Evolutionary conservation across 2,888 invertebrate genomes (phyloP), one percentile per base, ranked within the genome.

Genomic region (Drosophila cognata): DNA sequence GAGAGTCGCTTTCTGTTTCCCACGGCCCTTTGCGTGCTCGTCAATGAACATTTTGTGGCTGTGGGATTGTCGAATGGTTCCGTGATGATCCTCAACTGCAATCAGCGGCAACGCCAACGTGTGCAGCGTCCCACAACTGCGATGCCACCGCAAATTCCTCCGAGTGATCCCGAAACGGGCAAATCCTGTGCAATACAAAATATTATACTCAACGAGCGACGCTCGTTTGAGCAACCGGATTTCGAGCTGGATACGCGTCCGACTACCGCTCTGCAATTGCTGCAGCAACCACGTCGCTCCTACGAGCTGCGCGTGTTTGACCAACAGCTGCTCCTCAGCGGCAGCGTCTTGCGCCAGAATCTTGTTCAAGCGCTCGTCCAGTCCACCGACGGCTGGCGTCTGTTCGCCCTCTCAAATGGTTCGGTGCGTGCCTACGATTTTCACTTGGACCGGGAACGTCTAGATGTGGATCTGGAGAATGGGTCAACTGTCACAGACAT

Each of bases 171-270:
- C 0, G 87, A 91, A 21, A 89, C 86, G 6, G 92, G 92, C 25
- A 93, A 93, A 82, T 93, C 93, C 0, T 93, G 93, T 77, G 92
- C 93, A 50, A 93, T 93, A 71, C 93, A 93, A 74, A 93, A 93
- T 67, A 92, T 93, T 11, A 91, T 93, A 55, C 88, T 91, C 13
- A 92, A 91, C 61, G 93, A 93, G 59, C 84, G 93, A 16, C 87
- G 84, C 35, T 79, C 88, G 2, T 81, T 83, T 28, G 84, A 86
- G 13, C 71, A 75, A 7, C 66, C 63, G 46, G 51, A 73, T 31
- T 16, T 63, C 53, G 68, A 57, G 35, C 53, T 56, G 21, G 87
- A 88, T 5, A 56, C 64, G 25, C 84, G 92, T 1, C 92, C 92
- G 4, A 79, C 81, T 4, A 92, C 92, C 0, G 89, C 92, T 0